Percentiles rank a stretch among this genome's conserved stretches.
Conservation (phyloP, 64 coral and sea anemone genomes). For the Stichodactyla helianthus region DNA sequence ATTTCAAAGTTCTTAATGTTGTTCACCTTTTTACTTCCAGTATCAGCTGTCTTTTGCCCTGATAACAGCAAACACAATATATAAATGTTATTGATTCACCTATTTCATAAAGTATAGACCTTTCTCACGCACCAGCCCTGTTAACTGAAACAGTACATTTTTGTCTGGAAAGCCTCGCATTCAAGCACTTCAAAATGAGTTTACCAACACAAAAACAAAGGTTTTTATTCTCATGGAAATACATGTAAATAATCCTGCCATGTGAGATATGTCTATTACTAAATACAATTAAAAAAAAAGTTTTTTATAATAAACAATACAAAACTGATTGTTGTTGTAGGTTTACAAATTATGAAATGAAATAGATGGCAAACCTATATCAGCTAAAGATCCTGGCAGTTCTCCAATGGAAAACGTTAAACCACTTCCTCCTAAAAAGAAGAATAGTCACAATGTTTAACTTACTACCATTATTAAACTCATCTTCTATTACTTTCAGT, state of each 20-base stretch:
- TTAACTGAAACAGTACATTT: neutral
- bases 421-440: constrained; percentile 37
- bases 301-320: neutral
- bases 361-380: constrained; percentile 44
- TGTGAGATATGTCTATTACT: no score
- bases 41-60: constrained; percentile 31
- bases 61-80: neutral
- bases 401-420: constrained; percentile 84
- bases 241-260: no score
- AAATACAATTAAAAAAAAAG: no score
- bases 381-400: constrained; percentile 74
- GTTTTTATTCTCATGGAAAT: no score
- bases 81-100: neutral
- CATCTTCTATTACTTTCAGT: neutral
- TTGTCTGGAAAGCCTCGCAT: no score
- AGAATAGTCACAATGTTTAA: neutral
- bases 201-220: no score
- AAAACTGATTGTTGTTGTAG: no score
- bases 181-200: no score
- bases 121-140: neutral
- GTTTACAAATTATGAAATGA: neutral
- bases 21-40: neutral
- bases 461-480: neutral
- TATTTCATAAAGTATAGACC: neutral
- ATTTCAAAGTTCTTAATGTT: neutral